Conservation (phyloP, 2,888 invertebrate genomes). For the Erpobdella octoculata region DNA sequence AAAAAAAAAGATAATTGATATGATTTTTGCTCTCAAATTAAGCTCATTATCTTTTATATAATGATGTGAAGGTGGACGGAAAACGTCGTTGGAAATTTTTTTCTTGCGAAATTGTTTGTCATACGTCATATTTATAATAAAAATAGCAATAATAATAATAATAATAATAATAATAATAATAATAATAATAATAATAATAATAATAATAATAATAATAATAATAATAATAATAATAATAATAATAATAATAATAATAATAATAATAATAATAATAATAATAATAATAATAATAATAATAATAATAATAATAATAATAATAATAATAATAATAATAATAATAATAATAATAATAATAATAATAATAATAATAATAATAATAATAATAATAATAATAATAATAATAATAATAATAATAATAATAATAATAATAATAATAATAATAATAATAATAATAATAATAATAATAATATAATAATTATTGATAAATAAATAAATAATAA, state of each 20-base stretch:
- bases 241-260: conserved; percentile 5
- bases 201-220: too few species aligned
- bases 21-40: too few species aligned
- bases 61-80: too few species aligned
- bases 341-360: neutral
- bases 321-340: neutral
- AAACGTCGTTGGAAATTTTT: too few species aligned
- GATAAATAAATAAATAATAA: neutral
- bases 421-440: neutral
- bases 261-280: neutral
- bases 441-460: neutral
- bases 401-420: neutral
- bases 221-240: neutral
- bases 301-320: neutral
- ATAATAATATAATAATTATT: neutral
- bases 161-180: too few species aligned
- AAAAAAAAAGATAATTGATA: too few species aligned
- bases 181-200: too few species aligned
- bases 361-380: neutral
- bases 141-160: too few species aligned
- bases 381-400: neutral
- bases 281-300: neutral
- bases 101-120: too few species aligned
- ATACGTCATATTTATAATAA: too few species aligned
- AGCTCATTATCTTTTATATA: too few species aligned